phyloP scores from a whole-genome alignment of 2,888 invertebrate species.

The Lymantria monacha region DNA sequence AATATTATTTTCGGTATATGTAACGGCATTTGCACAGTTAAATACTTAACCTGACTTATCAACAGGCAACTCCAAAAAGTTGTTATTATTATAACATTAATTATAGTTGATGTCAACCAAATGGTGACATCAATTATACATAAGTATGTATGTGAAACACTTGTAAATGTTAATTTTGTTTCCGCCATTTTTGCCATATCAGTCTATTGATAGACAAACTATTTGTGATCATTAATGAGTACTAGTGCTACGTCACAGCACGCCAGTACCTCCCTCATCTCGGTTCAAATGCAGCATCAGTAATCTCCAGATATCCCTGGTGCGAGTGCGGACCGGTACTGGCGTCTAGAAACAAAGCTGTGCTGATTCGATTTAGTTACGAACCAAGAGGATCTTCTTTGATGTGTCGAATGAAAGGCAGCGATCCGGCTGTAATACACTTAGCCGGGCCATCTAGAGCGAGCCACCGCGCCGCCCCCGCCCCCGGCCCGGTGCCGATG shows the following conservation, averaged over 20 bases:
- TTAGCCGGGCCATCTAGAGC: conserved; percentile 75
- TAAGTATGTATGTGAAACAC: too few species aligned
- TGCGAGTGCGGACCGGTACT: conserved; percentile 54
- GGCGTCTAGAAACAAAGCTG: conserved; percentile 71
- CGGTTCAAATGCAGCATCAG: conserved; percentile 22
- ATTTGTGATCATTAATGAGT: too few species aligned
- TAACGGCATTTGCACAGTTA: too few species aligned
- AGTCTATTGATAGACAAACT: too few species aligned
- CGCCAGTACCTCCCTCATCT: conserved; percentile 3
- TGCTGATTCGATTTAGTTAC: conserved; percentile 75
- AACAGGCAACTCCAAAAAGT: too few species aligned
- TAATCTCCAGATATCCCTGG: conserved; percentile 43
- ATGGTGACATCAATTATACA: too few species aligned
- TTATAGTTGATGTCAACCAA: too few species aligned
- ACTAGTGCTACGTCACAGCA: conserved; percentile 12
- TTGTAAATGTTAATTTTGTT: too few species aligned
- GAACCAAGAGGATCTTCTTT: conserved; percentile 77
- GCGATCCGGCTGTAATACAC: conserved; percentile 79
- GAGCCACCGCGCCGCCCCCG: conserved; percentile 31
- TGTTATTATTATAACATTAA: too few species aligned
- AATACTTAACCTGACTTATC: too few species aligned
- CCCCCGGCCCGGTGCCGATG: conserved; percentile 36
- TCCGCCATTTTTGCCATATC: too few species aligned
- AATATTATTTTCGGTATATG: too few species aligned
- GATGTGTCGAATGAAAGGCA: conserved; percentile 82